Percentiles rank a stretch among this genome's conserved stretches.
Conservation (phyloP, 1,140 invertebrate genomes). For the Monomorium pharaonis region DNA sequence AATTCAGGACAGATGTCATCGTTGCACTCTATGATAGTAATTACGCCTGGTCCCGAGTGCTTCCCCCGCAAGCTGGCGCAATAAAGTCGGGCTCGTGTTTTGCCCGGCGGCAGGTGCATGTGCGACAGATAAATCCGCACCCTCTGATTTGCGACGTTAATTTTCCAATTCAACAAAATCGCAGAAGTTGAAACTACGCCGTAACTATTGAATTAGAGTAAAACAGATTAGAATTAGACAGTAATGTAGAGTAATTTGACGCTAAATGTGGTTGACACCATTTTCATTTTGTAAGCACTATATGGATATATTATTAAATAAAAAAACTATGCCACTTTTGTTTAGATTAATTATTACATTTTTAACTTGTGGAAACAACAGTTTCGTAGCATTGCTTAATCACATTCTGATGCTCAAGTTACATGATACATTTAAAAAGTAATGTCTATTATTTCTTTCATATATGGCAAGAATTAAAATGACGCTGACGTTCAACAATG, state of each 20-base stretch:
- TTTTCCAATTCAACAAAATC: constrained; percentile 2
- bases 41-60: background rate
- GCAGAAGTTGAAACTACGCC: background rate
- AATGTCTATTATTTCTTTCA: background rate
- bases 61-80: background rate
- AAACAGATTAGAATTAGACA: background rate
- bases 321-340: background rate
- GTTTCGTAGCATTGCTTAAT: background rate
- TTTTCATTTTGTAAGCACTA: background rate
- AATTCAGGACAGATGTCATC: background rate
- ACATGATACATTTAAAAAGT: background rate
- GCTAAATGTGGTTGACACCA: background rate
- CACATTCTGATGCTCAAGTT: background rate
- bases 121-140: background rate
- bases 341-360: background rate
- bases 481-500: background rate
- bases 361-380: background rate
- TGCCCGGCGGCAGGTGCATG: background rate
- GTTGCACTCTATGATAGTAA: background rate
- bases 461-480: background rate
- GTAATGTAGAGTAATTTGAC: background rate
- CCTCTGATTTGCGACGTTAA: background rate
- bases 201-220: background rate
- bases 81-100: constrained; percentile 9
- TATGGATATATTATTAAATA: no score